Evolutionary conservation across 2,113 vertebrate genomes (phyloP), one percentile per base, ranked within the genome.

Genomic region (Jacana jacana): DNA sequence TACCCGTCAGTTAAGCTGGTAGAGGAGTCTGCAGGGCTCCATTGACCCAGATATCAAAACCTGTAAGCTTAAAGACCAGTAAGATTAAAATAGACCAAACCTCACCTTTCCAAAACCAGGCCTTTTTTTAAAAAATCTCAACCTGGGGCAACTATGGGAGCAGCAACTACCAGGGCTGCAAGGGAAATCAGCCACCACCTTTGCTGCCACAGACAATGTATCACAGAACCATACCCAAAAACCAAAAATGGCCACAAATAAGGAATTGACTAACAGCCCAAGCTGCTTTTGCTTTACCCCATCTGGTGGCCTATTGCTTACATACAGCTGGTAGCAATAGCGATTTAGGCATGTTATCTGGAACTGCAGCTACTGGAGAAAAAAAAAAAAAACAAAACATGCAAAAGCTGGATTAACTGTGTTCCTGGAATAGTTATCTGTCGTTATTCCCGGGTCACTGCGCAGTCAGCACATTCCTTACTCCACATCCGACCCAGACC

Each of bases 101-200:
- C 51, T 11, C 35, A 35, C 24, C 10, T 68, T 42, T 57, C 35
- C 35, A 57, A 75, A 80, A 61, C 2, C 7, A 46, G 13, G 37
- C 7, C 37, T 51, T 52, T 27, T 25, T 10, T n/a, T 3, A 18
- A 24, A 31, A 18, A 24, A 31, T 49, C 27, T 58, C 52, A 39
- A 37, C 37, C 64, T n/a, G 22, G 51, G 1, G 1, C n/a, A 54
- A 46, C 30, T 46, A 55, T 0, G 0, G 7, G 9, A 19, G 12
- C 37, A 40, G 13, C 4, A 39, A 14, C 22, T 33, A 81, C 15
- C 49, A 76, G 17, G 49, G 39, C 57, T 76, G 57, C 51, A 37
- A n/a, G 20, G 52, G 39, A 27, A 23, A 30, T 12, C 39, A 48
- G 23, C 39, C 60, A 13, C 39, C 51, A 58, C 24, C 51, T 69